Evolutionary conservation across 1,140 invertebrate genomes (phyloP).

Genomic region (Probaryconus sp.): DNA sequence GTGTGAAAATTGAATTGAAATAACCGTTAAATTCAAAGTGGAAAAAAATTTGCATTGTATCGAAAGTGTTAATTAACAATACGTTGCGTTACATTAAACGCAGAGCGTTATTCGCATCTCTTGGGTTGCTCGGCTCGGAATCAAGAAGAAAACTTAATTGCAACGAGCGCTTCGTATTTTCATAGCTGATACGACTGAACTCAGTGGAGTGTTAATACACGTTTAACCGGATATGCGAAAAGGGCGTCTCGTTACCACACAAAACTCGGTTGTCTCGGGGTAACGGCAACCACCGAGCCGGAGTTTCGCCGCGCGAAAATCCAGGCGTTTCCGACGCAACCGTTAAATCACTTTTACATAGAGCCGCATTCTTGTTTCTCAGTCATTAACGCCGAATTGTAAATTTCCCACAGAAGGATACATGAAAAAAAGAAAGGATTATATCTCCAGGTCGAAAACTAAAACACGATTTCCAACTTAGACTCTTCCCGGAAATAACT

Average conservation of each 20-base stretch:
- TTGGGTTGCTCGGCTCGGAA: conserved; percentile 10
- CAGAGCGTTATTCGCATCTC: background rate
- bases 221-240: conserved; percentile 21
- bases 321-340: conserved; percentile 35
- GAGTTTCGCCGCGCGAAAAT: conserved; percentile 38
- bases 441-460: conserved; percentile 9
- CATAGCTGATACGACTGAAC: conserved; percentile 33
- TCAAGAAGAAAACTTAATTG: conserved; percentile 35
- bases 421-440: conserved; percentile 16
- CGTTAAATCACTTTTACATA: conserved; percentile 46
- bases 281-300: conserved; percentile 13
- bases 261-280: conserved; percentile 32
- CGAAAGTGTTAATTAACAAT: conserved; percentile 34
- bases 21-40: background rate
- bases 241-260: conserved; percentile 26
- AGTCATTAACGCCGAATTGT: conserved; percentile 47
- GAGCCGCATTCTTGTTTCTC: conserved; percentile 49
- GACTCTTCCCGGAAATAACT: no score
- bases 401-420: conserved; percentile 34
- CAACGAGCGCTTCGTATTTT: conserved; percentile 26
- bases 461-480: background rate
- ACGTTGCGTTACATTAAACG: conserved; percentile 21
- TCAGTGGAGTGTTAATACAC: conserved; percentile 28
- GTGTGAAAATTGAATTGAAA: conserved; percentile 28
- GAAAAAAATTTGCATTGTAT: conserved; percentile 17